Evolutionary conservation across 2,797 vertebrate genomes (phyloP).

Genomic region (Capromys pilorides): DNA sequence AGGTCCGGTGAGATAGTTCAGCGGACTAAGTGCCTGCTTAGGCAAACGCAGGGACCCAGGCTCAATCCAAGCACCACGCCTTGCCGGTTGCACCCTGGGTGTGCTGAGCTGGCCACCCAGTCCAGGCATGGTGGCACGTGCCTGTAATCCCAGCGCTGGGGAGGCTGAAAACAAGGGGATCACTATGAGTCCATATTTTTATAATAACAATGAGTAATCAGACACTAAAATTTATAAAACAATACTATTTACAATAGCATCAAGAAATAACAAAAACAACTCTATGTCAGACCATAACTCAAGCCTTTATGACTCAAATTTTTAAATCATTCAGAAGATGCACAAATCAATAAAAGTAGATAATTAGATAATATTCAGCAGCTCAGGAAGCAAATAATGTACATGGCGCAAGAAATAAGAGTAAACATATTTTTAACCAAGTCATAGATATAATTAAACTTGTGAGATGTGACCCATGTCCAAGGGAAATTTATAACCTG

Average conservation of each 20-base stretch:
- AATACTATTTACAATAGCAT: neutral
- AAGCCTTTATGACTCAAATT: neutral
- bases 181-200: neutral
- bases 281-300: neutral
- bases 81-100: no score
- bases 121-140: no score
- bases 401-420: neutral
- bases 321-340: neutral
- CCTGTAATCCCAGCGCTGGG: no score
- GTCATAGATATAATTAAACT: neutral
- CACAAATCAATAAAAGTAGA: slow-evolving; percentile 17
- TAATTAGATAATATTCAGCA: neutral
- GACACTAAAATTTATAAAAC: slow-evolving; percentile 9
- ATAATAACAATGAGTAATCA: neutral
- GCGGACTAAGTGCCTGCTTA: no score
- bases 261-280: neutral
- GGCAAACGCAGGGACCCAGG: no score
- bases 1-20: no score
- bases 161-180: no score
- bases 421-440: neutral
- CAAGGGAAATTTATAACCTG: neutral
- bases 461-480: neutral
- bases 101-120: no score
- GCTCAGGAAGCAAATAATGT: neutral
- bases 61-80: no score